phyloP scores from a whole-genome alignment of 2,797 vertebrate genomes.

The Trematomus bernacchii region DNA sequence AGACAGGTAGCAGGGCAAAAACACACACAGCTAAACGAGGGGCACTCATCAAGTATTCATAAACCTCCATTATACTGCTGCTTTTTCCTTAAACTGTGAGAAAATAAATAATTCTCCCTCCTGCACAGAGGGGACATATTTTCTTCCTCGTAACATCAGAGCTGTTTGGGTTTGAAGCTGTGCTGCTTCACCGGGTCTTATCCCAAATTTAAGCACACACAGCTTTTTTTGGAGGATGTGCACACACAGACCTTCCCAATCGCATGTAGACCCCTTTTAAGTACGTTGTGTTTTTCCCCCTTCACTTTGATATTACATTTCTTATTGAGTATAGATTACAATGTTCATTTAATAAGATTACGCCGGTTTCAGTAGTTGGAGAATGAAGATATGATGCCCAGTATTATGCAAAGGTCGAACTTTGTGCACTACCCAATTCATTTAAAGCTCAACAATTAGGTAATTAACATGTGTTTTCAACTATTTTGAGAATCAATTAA shows the following conservation, averaged over 20 bases:
- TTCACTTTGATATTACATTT: constrained; percentile 3
- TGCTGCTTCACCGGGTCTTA: constrained; percentile 15
- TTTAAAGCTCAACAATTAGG: not conserved
- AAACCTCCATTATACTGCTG: constrained; percentile 70
- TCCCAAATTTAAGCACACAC: not conserved
- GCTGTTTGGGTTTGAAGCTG: constrained; percentile 31
- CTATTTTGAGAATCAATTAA: constrained; percentile 11
- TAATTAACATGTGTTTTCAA: not conserved
- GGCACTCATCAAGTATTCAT: constrained; percentile 75
- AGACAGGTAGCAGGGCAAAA: constrained; percentile 70
- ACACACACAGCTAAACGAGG: constrained; percentile 66
- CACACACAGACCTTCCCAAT: not conserved
- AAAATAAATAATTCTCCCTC: constrained; percentile 49
- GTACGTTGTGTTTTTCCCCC: constrained; percentile 3
- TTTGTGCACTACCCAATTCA: constrained; percentile 4
- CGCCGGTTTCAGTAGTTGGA: not conserved
- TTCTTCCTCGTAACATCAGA: constrained; percentile 47
- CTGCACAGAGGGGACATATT: constrained; percentile 28
- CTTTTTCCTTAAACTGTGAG: constrained; percentile 59
- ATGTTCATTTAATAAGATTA: constrained; percentile 15
- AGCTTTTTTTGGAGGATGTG: constrained; percentile 7
- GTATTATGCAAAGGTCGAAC: constrained; percentile 11
- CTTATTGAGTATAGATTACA: constrained; percentile 1
- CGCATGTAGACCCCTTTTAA: not conserved
- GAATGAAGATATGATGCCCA: not conserved